Evolutionary conservation across 2,888 invertebrate genomes (phyloP), one percentile per base, ranked within the genome.

Genomic region (Koerneria pararmatus): DNA sequence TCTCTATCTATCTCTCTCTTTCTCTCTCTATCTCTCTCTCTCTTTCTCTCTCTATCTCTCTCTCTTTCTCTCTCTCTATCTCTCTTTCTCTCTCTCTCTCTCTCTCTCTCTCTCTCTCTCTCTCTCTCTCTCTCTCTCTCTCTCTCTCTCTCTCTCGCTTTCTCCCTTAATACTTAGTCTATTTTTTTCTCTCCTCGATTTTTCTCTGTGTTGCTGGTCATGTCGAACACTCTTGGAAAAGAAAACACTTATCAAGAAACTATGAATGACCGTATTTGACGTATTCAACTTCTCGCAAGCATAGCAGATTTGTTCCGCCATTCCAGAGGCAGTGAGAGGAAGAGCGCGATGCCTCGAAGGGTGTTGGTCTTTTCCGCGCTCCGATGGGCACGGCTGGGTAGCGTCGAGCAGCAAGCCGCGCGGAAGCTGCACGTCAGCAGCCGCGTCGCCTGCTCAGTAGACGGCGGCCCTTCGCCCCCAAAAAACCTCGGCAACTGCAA

Each of bases 401-500:
- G 62, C 4, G n/a, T n/a, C n/a, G 53, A 35, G 11, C 53, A 27
- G 5, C n/a, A n/a, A n/a, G n/a, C n/a, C n/a, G n/a, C n/a, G n/a
- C n/a, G n/a, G n/a, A n/a, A n/a, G n/a, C n/a, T n/a, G n/a, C n/a
- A n/a, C n/a, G n/a, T n/a, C n/a, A n/a, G n/a, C n/a, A n/a, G n/a
- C n/a, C n/a, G n/a, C n/a, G n/a, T n/a, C n/a, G n/a, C n/a, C n/a
- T n/a, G n/a, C 22, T 3, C 61, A 61, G 32, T 32, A 34, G 19
- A 34, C 49, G 11, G 61, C 48, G 11, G 49, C 49, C n/a, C 51
- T 51, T 6, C 27, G 34, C 11, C 19, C 35, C 46, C 49, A 49
- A 32, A 41, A 48, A 32, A 61, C 6, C 24, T n/a, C 48, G 11
- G 62, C 46, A 76, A 73, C 65, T 78, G 78, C 66, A 71, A 73